Conservation (phyloP, 2,113 vertebrate species). For the Leptobrachium ailaonicum region DNA sequence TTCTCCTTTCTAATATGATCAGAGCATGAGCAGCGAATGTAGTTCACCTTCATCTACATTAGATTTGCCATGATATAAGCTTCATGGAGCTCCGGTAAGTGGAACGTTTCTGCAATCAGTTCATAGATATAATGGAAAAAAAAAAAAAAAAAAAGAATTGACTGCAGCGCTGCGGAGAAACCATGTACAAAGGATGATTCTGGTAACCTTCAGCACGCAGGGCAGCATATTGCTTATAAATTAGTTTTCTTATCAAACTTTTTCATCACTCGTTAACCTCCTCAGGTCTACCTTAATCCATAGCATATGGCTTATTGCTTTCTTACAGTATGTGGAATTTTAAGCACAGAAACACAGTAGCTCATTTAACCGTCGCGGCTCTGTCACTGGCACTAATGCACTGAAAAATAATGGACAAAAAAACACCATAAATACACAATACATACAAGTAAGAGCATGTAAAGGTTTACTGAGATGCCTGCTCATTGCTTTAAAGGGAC, state of each 20-base stretch:
- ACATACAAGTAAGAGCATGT: too few species aligned
- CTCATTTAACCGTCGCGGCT: background rate
- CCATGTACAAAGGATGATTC: constrained; percentile 45
- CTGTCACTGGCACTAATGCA: too few species aligned
- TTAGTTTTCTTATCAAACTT: constrained; percentile 61
- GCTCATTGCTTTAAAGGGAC: too few species aligned
- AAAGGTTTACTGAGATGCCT: too few species aligned
- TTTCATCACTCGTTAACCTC: constrained; percentile 59
- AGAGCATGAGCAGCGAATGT: constrained; percentile 27
- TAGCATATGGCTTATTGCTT: constrained; percentile 60
- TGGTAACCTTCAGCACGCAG: constrained; percentile 51
- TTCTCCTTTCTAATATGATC: constrained; percentile 32
- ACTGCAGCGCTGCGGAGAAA: constrained; percentile 20
- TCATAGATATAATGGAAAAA: constrained; percentile 44
- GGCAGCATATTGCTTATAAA: constrained; percentile 50
- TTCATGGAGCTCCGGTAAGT: constrained; percentile 18
- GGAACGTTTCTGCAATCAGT: constrained; percentile 37
- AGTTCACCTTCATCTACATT: constrained; percentile 40
- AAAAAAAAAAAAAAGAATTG: constrained; percentile 12
- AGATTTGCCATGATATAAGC: constrained; percentile 46
- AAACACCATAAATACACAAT: too few species aligned
- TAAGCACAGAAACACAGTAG: background rate
- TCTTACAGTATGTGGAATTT: background rate
- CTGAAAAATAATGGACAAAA: too few species aligned
- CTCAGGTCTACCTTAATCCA: constrained; percentile 61